phyloP scores from a whole-genome alignment of 2,113 vertebrate species.

The Campylorhamphus procurvoides region DNA sequence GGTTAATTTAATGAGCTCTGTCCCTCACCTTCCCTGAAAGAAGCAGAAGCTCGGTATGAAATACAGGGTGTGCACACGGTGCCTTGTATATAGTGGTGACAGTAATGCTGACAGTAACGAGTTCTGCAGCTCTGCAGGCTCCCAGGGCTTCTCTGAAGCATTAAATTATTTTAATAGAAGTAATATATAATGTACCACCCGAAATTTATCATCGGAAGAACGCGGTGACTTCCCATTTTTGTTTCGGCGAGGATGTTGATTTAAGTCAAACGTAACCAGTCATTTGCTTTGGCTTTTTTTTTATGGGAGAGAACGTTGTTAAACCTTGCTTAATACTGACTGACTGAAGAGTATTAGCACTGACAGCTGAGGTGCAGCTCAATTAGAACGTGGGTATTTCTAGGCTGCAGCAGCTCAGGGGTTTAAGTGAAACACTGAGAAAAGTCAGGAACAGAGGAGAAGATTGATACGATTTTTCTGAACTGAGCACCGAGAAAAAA shows the following conservation, averaged over 20 bases:
- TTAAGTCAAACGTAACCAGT: neutral
- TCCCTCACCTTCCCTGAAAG: neutral
- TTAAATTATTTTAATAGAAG: neutral
- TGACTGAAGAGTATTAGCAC: neutral
- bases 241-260: neutral
- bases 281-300: neutral
- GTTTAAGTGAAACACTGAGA: neutral
- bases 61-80: neutral
- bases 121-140: neutral
- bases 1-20: neutral
- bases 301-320: neutral
- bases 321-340: conserved; percentile 1
- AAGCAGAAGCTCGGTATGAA: neutral
- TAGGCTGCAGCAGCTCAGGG: neutral
- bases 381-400: neutral
- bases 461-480: neutral
- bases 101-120: neutral
- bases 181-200: neutral
- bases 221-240: accelerated
- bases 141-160: neutral
- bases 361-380: neutral
- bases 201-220: neutral
- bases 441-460: neutral
- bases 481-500: neutral
- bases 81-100: neutral